Percentiles rank a stretch among this genome's conserved stretches.
Evolutionary conservation across 1,140 invertebrate species (phyloP).

Genomic region (Bombus picipes): DNA sequence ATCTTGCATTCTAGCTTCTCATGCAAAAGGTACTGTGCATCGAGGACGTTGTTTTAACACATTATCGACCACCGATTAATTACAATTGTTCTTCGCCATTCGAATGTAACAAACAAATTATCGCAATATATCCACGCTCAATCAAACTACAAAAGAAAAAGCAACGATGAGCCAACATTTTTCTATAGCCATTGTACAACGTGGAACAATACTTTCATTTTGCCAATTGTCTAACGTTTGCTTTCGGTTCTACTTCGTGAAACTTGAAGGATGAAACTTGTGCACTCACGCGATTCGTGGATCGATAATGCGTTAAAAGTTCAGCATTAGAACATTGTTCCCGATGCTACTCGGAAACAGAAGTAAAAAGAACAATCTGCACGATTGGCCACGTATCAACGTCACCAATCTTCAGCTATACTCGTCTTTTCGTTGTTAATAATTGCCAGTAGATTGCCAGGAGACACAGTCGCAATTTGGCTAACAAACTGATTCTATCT

Average conservation of each 20-base stretch:
- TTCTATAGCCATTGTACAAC: too few relatives aligned
- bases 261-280: background rate
- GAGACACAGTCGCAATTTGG: background rate
- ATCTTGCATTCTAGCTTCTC: constrained; percentile 43
- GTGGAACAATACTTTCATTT: background rate
- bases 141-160: too few relatives aligned
- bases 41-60: constrained; percentile 15
- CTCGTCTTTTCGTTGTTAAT: background rate
- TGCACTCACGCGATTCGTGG: background rate
- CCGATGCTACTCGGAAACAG: background rate
- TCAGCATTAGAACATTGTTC: background rate
- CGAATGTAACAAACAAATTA: background rate
- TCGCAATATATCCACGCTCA: too few relatives aligned
- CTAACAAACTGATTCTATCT: background rate
- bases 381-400: background rate
- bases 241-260: background rate
- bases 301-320: constrained; percentile 28
- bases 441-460: background rate
- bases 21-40: constrained; percentile 29
- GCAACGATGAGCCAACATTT: too few relatives aligned
- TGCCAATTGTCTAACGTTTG: background rate
- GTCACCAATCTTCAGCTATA: too few relatives aligned
- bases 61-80: constrained; percentile 9
- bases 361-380: background rate
- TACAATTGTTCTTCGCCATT: background rate